Base-by-base conservation (phyloP, 2,888 invertebrate genomes). In the Megamerina dolium region DNA sequence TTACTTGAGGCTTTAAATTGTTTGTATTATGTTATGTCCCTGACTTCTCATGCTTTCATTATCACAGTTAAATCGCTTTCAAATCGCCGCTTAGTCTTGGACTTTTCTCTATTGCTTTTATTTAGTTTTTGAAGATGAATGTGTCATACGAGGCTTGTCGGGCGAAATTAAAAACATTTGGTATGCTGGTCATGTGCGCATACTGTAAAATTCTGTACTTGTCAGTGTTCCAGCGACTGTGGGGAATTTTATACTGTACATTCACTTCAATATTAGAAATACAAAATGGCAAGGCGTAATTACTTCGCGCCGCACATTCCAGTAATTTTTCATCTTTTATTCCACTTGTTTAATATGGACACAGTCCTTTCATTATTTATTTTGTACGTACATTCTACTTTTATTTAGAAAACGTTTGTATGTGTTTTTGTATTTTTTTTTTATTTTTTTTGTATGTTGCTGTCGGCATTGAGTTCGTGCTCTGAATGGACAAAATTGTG, bases 31-130 rank as follows among this genome's bases (percentile, higher is more conserved):
- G n/a, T n/a, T n/a, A n/a, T n/a, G n/a, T n/a, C n/a, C n/a, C n/a
- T 23, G 23, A 8, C 6, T 23, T 23, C 10, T 46, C 13, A 40
- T 46, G 41, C 34, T 46, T 43, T 45, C 46, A 45, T 45, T 45
- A 42, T 45, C 34, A 37, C 43, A 46, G 40, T 44, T 41, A 48
- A 48, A 51, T 48, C 37, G 50, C 44, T 51, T 50, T 48, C 41
- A 45, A 47, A 50, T 50, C 48, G 50, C 52, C 26, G 35, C 41
- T 29, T 20, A 34, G 29, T 41, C 23, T 35, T 21, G 31, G 30
- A 36, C 20, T 36, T 36, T 13, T 35, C 29, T 38, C n/a, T 39
- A 9, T 10, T 39, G 31, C 14, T 37, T 32, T 36, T 23, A 20
- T 23, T 21, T 31, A 26, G 34, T 41, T 32, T 17, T 21, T 31